A percentile compares a stretch with the other conserved stretches of the same genome.
Evolutionary conservation across 2,113 vertebrate genomes (phyloP).

Genomic region (Hydropotes inermis): DNA sequence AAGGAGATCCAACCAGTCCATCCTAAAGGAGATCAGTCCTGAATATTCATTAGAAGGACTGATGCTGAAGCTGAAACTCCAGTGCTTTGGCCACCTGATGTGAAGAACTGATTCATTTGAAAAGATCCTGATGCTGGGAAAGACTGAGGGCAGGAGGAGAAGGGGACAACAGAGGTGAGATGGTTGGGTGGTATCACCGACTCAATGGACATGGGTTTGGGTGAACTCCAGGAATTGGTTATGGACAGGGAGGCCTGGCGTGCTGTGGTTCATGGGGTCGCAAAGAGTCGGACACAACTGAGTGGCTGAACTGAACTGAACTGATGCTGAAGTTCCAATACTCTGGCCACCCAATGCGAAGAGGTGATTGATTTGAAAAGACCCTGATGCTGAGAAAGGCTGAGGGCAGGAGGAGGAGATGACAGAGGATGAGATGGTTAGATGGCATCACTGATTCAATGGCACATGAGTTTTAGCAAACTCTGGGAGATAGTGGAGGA

Average conservation of each 20-base stretch:
- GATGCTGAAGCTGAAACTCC: neutral
- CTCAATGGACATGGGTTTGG: neutral
- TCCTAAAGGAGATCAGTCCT: neutral
- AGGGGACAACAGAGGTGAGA: neutral
- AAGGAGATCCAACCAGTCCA: neutral
- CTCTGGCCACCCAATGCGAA: neutral
- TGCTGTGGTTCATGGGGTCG: rapidly evolving
- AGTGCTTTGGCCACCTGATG: neutral
- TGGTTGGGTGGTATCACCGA: neutral
- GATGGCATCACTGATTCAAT: neutral
- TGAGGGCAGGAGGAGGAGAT: neutral
- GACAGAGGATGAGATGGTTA: neutral
- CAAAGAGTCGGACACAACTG: neutral
- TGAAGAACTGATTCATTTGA: neutral
- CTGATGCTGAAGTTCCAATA: neutral
- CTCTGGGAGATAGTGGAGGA: neutral
- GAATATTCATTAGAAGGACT: neutral
- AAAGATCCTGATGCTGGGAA: neutral
- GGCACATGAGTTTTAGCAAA: neutral
- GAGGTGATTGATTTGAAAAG: neutral
- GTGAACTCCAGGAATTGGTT: neutral
- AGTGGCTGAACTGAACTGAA: neutral
- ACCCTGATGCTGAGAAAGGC: neutral
- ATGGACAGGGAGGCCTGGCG: neutral
- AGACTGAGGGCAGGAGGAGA: neutral